Evolutionary conservation across 2,888 invertebrate species (phyloP).

Genomic region (Zaprionus bogoriensis): DNA sequence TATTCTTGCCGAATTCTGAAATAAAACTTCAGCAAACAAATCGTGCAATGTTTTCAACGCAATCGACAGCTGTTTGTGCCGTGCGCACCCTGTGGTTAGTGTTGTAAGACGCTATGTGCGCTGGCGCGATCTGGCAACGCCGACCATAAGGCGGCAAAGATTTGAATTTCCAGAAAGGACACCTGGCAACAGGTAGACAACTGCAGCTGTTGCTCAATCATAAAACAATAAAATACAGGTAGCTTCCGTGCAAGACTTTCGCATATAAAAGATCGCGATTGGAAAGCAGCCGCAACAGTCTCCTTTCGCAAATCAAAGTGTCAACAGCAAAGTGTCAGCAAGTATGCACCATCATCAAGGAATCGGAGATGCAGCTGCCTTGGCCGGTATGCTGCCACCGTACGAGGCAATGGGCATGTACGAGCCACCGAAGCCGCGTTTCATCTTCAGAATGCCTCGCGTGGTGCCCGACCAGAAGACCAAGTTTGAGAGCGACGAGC

Average conservation of each 20-base stretch:
- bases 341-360: conserved; percentile 70
- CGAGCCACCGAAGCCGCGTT: conserved; percentile 93
- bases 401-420: conserved; percentile 96
- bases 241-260: background rate
- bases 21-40: background rate
- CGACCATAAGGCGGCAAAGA: background rate
- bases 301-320: conserved; percentile 1
- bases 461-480: conserved; percentile 98
- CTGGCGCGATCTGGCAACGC: background rate
- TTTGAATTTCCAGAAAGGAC: conserved; percentile 4
- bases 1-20: background rate
- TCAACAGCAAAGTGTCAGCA: conserved; percentile 11
- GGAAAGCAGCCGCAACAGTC: conserved; percentile 18
- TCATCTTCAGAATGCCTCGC: conserved; percentile 97
- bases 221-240: conserved; percentile 40
- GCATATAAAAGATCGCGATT: background rate
- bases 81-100: background rate
- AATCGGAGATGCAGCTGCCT: conserved; percentile 82
- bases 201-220: conserved; percentile 21
- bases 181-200: conserved; percentile 40
- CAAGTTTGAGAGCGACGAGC: conserved; percentile 97
- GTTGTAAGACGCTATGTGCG: background rate
- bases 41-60: conserved; percentile 16
- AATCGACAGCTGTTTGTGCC: conserved; percentile 29
- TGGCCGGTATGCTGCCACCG: conserved; percentile 83